These are phyloP conservation scores for Stigmatopora nigra DNA, from an alignment of 2,113 vertebrate genomes.

Conservation along the genomic window DNA sequence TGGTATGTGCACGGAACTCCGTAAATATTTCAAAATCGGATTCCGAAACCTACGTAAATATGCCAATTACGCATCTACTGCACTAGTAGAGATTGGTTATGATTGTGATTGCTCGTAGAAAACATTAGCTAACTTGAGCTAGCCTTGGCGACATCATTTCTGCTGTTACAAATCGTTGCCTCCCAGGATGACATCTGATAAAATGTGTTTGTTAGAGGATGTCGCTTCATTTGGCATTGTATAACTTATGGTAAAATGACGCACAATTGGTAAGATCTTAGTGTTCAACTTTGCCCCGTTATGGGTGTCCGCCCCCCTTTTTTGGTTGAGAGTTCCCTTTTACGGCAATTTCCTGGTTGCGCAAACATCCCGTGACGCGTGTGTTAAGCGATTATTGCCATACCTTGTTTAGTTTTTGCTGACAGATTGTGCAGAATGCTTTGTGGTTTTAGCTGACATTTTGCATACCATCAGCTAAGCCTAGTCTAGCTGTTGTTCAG, in stretches of 20 bases:
- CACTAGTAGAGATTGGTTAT: not conserved
- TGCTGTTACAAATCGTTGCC: conserved; percentile 3
- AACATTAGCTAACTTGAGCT: conserved; percentile 57
- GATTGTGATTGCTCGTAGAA: conserved; percentile 25
- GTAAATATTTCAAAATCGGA: not conserved
- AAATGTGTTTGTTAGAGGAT: not conserved
- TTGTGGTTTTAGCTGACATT: conserved; percentile 18
- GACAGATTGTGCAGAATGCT: conserved; percentile 44
- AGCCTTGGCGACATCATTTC: conserved; percentile 13
- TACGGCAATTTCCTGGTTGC: conserved; percentile 41
- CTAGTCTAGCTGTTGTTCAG: conserved; percentile 6
- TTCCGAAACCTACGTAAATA: accelerated
- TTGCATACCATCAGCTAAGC: conserved; percentile 69
- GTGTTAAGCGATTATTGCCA: conserved; percentile 29
- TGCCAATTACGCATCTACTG: not conserved
- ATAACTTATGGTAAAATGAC: not conserved
- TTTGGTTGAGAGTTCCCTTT: conserved; percentile 16
- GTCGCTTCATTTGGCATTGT: not conserved
- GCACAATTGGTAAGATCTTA: conserved; percentile 17
- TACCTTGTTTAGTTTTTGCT: conserved; percentile 58
- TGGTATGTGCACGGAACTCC: conserved; percentile 51
- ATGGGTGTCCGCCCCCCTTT: conserved; percentile 35
- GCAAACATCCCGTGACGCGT: conserved; percentile 24
- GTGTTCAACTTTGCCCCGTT: conserved; percentile 35
- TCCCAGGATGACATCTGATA: not conserved